phyloP scores from a whole-genome alignment of 2,113 vertebrate species.

The Thamnophis sirtalis region DNA sequence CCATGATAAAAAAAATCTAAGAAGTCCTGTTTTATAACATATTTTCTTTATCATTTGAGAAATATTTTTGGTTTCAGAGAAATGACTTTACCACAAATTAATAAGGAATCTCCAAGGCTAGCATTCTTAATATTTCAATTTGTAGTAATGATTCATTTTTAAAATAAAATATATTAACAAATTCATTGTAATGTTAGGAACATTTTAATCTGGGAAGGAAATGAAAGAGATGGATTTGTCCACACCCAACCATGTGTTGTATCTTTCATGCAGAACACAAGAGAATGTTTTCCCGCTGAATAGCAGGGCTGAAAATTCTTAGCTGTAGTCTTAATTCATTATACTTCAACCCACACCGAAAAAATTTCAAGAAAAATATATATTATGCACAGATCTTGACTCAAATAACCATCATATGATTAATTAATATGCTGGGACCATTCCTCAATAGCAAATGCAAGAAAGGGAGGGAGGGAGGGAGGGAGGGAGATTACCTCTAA shows the following conservation, averaged over 20 bases:
- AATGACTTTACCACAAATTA: background rate
- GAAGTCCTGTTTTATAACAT: slow-evolving; percentile 42
- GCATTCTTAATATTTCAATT: background rate
- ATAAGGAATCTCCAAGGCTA: background rate
- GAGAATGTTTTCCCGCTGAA: background rate
- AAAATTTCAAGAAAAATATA: background rate
- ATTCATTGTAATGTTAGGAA: background rate
- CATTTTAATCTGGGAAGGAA: background rate
- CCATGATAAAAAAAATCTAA: slow-evolving; percentile 34
- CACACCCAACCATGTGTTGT: background rate
- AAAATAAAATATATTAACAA: background rate
- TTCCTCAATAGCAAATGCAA: background rate
- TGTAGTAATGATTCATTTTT: background rate
- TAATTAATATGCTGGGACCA: background rate
- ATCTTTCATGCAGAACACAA: background rate
- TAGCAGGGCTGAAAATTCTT: background rate
- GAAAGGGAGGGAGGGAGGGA: background rate
- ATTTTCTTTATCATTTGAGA: slow-evolving; percentile 2
- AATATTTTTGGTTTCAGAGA: slow-evolving; percentile 12
- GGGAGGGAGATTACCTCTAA: background rate
- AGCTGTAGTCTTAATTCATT: background rate
- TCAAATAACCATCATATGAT: background rate
- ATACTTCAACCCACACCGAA: background rate
- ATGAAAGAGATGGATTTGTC: background rate
- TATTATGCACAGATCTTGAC: background rate